Base-by-base conservation (phyloP, 2,797 vertebrate genomes). In the Premnoplex brunnescens region DNA sequence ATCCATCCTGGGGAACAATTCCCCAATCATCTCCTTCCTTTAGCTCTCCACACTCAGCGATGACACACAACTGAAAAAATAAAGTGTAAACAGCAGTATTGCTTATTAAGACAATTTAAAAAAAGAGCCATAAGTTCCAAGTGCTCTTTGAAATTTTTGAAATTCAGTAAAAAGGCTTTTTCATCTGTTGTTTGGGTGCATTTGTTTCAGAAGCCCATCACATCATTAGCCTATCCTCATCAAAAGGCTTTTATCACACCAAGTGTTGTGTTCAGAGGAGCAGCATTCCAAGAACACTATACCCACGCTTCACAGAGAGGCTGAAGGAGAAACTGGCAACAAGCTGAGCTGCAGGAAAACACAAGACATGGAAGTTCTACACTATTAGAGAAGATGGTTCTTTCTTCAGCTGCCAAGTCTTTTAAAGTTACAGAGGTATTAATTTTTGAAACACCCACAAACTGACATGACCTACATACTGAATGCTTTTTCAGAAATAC, bases 1-100 rank as follows among this genome's bases (percentile, higher is more conserved):
- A 98, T 36, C 98, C 98, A 58, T 99, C 99, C 12, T 80, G 95
- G 5, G 98, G 96, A 44, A 97, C 94, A 12, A 97, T 81, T 39
- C 98, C 98, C 98, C 98, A 99, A 4, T 98, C 98, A 92, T 99
- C 99, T 41, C 98, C 98, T 49, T 98, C 98, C 96, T 98, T 98
- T 84, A 99, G 96, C 91, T 99, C 99, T 56, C 99, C 99, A 73
- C 99, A 99, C 66, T 99, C 99, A 8, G 98, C 98, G 32, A 99
- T 98, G 85, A 98, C 0, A 74, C 99, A 99, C 6, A 98, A 97
- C 99, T 99, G 91, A 73, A 95, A 96, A 92, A 85, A 77, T 6
- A 12, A 84, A 63, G 39, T 20, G 18, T 52, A 74, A 76, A 54
- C 5, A 69, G 46, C 14, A 76, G 32, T 54, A 66, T 24, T 82